A percentile compares a stretch with the other conserved stretches of the same genome.
Evolutionary conservation across 2,888 invertebrate species (phyloP).

Genomic region (Macaria notata): DNA sequence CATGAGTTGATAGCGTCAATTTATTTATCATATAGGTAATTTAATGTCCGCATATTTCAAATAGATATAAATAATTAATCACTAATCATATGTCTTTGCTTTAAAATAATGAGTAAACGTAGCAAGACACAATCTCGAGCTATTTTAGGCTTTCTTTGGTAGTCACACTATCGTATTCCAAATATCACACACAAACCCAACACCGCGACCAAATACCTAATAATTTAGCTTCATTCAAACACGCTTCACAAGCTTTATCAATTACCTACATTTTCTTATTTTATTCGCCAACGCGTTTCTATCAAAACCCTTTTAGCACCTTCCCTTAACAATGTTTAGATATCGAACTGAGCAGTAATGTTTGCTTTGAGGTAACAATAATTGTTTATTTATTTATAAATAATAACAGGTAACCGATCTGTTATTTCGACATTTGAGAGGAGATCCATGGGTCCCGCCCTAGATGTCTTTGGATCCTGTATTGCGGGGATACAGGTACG

Average conservation of each 20-base stretch:
- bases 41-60: too few relatives aligned
- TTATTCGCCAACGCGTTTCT: constrained; percentile 27
- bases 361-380: too few relatives aligned
- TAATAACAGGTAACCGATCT: too few relatives aligned
- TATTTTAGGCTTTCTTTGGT: constrained; percentile 47
- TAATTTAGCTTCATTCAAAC: constrained; percentile 14
- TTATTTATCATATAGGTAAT: too few relatives aligned
- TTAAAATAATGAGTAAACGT: constrained; percentile 1
- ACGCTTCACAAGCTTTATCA: constrained; percentile 4
- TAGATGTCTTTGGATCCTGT: too few relatives aligned
- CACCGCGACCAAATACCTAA: constrained; percentile 43
- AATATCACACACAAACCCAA: constrained; percentile 63
- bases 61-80: too few relatives aligned
- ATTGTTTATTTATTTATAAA: too few relatives aligned
- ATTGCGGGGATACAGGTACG: too few relatives aligned
- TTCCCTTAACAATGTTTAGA: constrained; percentile 8
- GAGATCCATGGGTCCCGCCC: too few relatives aligned
- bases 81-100: too few relatives aligned
- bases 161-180: constrained; percentile 41
- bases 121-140: constrained; percentile 3
- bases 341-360: constrained; percentile 7
- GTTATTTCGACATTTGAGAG: too few relatives aligned
- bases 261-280: constrained; percentile 3
- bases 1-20: too few relatives aligned
- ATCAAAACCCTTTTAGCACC: constrained; percentile 29